Base-by-base conservation (phyloP, 2,888 invertebrate genomes). In the Athetis lepigone region DNA sequence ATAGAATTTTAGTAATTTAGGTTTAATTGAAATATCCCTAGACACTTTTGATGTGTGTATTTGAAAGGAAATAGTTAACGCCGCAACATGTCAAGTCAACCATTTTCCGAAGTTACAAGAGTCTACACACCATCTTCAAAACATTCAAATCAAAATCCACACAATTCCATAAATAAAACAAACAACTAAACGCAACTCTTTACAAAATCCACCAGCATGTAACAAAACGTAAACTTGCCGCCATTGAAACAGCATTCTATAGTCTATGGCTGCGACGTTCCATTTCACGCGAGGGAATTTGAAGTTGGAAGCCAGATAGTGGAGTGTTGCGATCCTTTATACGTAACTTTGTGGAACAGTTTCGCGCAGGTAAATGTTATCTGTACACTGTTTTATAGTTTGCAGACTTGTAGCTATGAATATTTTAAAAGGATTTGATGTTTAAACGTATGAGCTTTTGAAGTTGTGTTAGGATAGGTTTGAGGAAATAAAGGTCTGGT, bases 281-380 rank as follows among this genome's bases (percentile, higher is more conserved):
- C 61, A 65, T 69, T 77, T 66, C 52, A 65, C 69, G 47, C 69
- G 27, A 33, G 69, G 42, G 59, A 65, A 66, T 70, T 71, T 63
- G 36, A 79, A 79, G 65, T 80, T 75, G 49, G 63, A 56, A 69
- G 36, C 36, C 55, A 66, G 81, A 79, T 80, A 75, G 62, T 52
- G 47, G 46, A 72, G 60, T 75, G 61, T 62, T 60, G 52, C 67
- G 40, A 65, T 80, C 79, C 69, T 72, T 72, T 80, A 65, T 75
- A 79, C 51, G 52, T 60, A 73, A 79, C 68, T 80, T 75, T 60
- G 46, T 18, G 16, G 73, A 45, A 58, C 33, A 60, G 66, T 73
- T 73, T 76, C 72, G 40, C 66, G 36, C 29, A n/a, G 39, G 36
- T 71, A 58, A 57, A 71, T 75, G 65, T 58, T 72, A 75, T 72